Percentiles rank a stretch among this genome's conserved stretches.
Evolutionary conservation across 2,888 invertebrate species (phyloP).

Genomic region (Nebria brevicollis): DNA sequence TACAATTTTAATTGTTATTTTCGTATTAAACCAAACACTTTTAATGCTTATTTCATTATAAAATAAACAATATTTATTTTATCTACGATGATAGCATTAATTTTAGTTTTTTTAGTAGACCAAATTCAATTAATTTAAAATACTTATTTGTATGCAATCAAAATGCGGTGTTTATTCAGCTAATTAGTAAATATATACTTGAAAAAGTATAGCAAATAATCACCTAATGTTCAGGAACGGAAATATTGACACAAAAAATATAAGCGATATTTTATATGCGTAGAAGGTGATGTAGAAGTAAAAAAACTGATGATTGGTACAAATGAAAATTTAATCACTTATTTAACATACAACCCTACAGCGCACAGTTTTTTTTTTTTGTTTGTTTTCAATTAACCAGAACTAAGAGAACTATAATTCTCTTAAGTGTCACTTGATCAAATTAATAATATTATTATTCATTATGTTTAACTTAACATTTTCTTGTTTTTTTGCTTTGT

Average conservation of each 20-base stretch:
- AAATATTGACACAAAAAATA: background rate
- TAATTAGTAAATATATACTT: too few species aligned
- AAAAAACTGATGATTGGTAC: conserved; percentile 34
- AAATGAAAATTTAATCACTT: conserved; percentile 47
- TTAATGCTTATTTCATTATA: too few species aligned
- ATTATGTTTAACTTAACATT: conserved; percentile 18
- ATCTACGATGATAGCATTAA: background rate
- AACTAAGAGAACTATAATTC: conserved; percentile 11
- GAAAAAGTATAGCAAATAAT: too few species aligned
- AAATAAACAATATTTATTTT: too few species aligned
- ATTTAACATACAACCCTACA: conserved; percentile 46
- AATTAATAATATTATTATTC: conserved; percentile 10
- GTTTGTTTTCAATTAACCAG: conserved; percentile 11
- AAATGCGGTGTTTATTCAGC: too few species aligned
- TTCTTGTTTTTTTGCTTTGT: conserved; percentile 27
- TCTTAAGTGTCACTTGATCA: conserved; percentile 21
- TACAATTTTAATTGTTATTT: too few species aligned
- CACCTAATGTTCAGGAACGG: too few species aligned
- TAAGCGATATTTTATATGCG: background rate
- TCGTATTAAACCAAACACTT: too few species aligned
- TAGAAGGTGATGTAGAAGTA: background rate
- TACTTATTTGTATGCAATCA: background rate
- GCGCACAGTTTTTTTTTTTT: conserved; percentile 33
- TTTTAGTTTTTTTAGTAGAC: background rate
- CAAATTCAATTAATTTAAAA: background rate